Percentiles rank a stretch among this genome's conserved stretches.
Evolutionary conservation across 1,140 invertebrate genomes (phyloP).

Genomic region (Asbolus verrucosus): DNA sequence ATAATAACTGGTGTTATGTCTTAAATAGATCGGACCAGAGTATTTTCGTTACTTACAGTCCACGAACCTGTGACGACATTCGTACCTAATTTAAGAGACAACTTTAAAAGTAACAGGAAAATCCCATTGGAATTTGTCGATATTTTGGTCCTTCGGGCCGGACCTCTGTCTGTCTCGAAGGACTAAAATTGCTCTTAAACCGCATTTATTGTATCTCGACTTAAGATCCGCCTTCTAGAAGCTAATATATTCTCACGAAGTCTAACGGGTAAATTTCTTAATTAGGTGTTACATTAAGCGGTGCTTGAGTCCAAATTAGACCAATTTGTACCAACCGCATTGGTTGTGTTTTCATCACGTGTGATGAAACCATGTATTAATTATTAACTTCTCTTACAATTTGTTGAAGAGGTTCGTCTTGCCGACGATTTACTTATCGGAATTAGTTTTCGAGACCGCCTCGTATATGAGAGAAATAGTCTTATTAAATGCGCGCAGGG

Average conservation of each 20-base stretch:
- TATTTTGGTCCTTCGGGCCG: slow-evolving; percentile 1
- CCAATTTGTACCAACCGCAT: too few species aligned
- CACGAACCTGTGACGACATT: slow-evolving; percentile 19
- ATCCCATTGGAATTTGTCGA: too few species aligned
- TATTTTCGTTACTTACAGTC: neutral
- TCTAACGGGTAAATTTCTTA: neutral
- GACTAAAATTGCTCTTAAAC: too few species aligned
- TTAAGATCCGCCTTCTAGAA: neutral
- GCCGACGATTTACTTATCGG: neutral
- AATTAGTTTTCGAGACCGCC: neutral
- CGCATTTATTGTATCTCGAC: too few species aligned
- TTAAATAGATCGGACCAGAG: slow-evolving; percentile 16
- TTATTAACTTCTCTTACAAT: too few species aligned
- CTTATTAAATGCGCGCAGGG: neutral
- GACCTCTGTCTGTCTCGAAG: too few species aligned
- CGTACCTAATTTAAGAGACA: slow-evolving; percentile 3
- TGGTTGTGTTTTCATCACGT: too few species aligned
- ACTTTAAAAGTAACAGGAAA: neutral
- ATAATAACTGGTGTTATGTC: slow-evolving; percentile 24
- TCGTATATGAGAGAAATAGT: neutral
- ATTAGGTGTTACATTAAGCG: too few species aligned
- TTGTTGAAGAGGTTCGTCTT: too few species aligned
- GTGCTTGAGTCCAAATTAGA: too few species aligned
- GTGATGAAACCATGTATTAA: too few species aligned
- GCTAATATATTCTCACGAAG: neutral